Conservation (phyloP, 2,888 invertebrate species). For the Timandra comae region DNA sequence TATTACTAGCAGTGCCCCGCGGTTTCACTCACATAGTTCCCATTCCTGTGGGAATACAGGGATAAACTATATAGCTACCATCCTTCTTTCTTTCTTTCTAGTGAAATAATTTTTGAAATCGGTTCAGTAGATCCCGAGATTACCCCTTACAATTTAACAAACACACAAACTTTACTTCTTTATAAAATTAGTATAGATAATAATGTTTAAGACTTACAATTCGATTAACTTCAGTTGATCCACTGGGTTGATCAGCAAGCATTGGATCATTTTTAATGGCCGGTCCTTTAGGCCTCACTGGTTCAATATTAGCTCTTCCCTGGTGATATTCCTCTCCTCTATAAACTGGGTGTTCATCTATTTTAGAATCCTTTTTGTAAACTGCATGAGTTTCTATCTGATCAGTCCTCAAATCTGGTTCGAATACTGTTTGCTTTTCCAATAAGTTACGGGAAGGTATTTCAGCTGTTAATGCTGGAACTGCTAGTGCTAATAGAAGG, state of each 20-base stretch:
- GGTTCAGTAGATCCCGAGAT: no score
- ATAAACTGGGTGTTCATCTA: slow-evolving; percentile 52
- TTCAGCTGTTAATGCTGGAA: slow-evolving; percentile 44
- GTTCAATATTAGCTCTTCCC: slow-evolving; percentile 49
- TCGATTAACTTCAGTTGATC: slow-evolving; percentile 46
- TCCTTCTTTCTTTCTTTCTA: no score
- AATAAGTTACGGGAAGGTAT: slow-evolving; percentile 36
- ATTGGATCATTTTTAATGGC: slow-evolving; percentile 56
- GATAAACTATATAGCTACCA: no score
- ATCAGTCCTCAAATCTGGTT: slow-evolving; percentile 39
- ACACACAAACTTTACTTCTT: no score
- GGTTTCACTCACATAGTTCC: no score
- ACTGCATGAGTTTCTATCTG: slow-evolving; percentile 33
- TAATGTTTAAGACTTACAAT: slow-evolving; percentile 40
- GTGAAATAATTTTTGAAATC: no score
- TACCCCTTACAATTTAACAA: no score
- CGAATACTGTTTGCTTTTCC: slow-evolving; percentile 41
- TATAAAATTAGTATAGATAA: not conserved
- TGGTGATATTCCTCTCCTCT: slow-evolving; percentile 41
- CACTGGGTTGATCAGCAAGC: slow-evolving; percentile 53
- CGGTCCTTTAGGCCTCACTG: slow-evolving; percentile 43
- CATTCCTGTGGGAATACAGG: no score
- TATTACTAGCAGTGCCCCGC: no score
- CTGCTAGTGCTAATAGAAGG: slow-evolving; percentile 29
- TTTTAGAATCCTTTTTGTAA: slow-evolving; percentile 33